These are phyloP conservation scores for Alligator sinensis DNA, from an alignment of 2,113 vertebrate genomes.

Conservation along the genomic window DNA sequence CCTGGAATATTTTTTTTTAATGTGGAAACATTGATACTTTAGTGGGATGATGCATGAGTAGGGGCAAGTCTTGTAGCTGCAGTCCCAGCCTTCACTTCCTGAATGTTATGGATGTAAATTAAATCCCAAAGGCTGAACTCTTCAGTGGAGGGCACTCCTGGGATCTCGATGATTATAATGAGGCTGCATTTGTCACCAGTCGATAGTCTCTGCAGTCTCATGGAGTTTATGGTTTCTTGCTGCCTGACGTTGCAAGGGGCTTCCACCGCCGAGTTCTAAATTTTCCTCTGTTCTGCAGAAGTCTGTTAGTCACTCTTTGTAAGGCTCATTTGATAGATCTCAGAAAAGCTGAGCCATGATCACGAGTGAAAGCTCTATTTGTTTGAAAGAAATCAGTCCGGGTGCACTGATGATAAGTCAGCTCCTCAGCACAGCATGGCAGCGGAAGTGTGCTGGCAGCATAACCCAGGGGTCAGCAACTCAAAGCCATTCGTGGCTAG, in stretches of 20 bases:
- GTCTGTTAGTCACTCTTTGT: background rate
- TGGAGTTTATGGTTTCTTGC: rapidly evolving
- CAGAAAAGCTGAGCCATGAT: background rate
- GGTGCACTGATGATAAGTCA: background rate
- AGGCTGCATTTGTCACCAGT: background rate
- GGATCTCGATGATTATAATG: background rate
- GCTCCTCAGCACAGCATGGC: background rate
- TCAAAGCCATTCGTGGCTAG: too few species aligned
- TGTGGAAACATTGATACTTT: background rate
- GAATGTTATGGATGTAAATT: background rate
- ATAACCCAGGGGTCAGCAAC: too few species aligned
- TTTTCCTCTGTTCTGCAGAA: rapidly evolving
- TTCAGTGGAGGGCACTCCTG: background rate
- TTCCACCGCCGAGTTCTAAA: background rate
- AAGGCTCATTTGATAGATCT: background rate
- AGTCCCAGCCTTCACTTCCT: background rate
- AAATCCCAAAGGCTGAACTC: background rate
- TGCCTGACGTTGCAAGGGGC: rapidly evolving
- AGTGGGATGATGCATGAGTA: rapidly evolving
- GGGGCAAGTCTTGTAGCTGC: background rate
- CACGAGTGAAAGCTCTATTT: background rate
- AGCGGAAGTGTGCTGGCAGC: too few species aligned
- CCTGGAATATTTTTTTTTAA: background rate
- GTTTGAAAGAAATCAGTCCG: background rate
- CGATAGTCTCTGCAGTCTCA: background rate